Base-by-base conservation (phyloP, 1,140 invertebrate genomes). In the Lasaia peninsularis region DNA sequence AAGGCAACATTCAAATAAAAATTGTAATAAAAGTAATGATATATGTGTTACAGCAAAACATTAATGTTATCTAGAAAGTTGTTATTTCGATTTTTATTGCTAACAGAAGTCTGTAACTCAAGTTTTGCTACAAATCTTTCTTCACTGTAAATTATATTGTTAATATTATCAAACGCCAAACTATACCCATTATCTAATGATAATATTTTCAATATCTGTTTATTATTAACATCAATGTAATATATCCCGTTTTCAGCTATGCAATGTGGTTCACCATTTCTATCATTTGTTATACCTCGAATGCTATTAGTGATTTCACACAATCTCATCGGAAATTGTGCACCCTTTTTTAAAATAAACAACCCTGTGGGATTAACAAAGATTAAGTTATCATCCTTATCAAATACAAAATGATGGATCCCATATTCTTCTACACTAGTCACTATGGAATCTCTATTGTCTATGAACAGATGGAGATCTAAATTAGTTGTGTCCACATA, bases 401-500 rank as follows among this genome's bases (percentile, higher is more conserved):
- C 66, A 8, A 76, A 50, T 11, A 64, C 52, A 54, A 71, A 76
- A 63, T 78, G 73, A 20, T 73, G 63, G 44, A 78, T 73, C 33
- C 71, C 52, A 62, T 67, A 63, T 5, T 63, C 67, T 58, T 74
- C 71, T 5, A 71, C 40, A 16, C 57, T 51, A 9, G 56, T 28
- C 1, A 78, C 55, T 16, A 68, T 63, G 14, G 12, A 6, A 20
- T 60, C 62, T 21, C 56, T 52, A 7, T 53, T 40, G 11, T 74
- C 56, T 58, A 56, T 71, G 4, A 62, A 62, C 2, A 63, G 32
- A 7, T 65, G 65, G 8, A 76, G 40, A 59, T 69, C 58, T 21
- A 76, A 67, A 31, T 63, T 69, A 10, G 64, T 60, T n/a, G 73
- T 79, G 10, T 79, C 76, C 21, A 76, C 65, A 31, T 71, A 78